A percentile compares a stretch with the other conserved stretches of the same genome.
These are phyloP conservation scores for Andricus curvator DNA, from an alignment of 2,888 invertebrate species.

Conservation along the genomic window DNA sequence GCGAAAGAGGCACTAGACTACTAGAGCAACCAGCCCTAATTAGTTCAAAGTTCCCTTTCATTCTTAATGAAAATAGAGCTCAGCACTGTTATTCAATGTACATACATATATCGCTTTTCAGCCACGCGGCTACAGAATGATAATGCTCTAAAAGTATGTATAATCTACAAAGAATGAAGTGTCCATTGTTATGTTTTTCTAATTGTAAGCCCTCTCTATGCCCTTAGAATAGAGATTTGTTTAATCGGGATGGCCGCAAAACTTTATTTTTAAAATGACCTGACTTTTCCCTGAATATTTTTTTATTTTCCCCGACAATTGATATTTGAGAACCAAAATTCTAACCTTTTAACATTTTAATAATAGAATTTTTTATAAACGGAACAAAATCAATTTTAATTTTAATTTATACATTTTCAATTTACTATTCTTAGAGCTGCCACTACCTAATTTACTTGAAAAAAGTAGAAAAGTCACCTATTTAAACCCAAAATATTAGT, in stretches of 20 bases:
- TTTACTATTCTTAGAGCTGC: too few relatives aligned
- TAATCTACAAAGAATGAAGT: neutral
- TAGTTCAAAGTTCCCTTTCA: slow-evolving; percentile 24
- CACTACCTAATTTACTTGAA: too few relatives aligned
- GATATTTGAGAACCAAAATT: too few relatives aligned
- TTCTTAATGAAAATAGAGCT: slow-evolving; percentile 9
- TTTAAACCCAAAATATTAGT: too few relatives aligned
- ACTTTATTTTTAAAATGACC: too few relatives aligned
- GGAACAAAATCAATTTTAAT: too few relatives aligned
- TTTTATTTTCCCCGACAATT: too few relatives aligned
- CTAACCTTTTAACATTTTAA: too few relatives aligned
- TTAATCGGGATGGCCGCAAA: neutral
- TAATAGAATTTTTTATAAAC: too few relatives aligned
- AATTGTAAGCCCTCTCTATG: neutral
- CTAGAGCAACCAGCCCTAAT: slow-evolving; percentile 23
- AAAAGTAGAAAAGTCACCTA: too few relatives aligned
- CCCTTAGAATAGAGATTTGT: neutral
- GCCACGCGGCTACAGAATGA: neutral
- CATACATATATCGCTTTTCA: neutral
- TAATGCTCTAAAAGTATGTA: neutral
- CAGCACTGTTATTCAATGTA: neutral
- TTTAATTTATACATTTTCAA: too few relatives aligned
- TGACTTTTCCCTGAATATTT: too few relatives aligned
- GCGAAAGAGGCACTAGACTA: slow-evolving; percentile 22
- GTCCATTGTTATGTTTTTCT: neutral